phyloP scores from a whole-genome alignment of 2,797 vertebrate genomes.

The Tachyglossus aculeatus region DNA sequence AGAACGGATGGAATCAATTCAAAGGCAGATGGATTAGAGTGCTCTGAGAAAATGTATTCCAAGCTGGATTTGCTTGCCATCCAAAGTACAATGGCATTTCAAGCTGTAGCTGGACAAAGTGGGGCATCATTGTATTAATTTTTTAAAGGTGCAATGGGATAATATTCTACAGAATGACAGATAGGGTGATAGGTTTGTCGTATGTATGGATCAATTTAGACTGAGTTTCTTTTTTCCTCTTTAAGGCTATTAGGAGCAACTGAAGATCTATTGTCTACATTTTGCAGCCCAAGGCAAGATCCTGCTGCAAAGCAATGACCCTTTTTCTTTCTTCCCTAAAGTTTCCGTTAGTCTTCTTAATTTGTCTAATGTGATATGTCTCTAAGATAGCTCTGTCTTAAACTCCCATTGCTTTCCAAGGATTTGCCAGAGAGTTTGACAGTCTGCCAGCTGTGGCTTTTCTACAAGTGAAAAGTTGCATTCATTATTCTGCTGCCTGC shows the following conservation, averaged over 20 bases:
- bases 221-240: slow-evolving; percentile 7
- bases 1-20: neutral
- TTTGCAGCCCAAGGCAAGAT: slow-evolving; percentile 25
- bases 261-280: slow-evolving; percentile 13
- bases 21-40: slow-evolving; percentile 21
- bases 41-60: neutral
- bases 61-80: slow-evolving; percentile 14
- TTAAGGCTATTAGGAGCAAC: neutral
- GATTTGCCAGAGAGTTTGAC: slow-evolving; percentile 37
- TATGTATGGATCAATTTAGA: neutral
- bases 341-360: slow-evolving; percentile 35
- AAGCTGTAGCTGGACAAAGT: slow-evolving; percentile 1
- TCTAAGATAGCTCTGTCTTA: slow-evolving; percentile 43
- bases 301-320: neutral
- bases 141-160: neutral
- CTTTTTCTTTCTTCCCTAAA: slow-evolving; percentile 5
- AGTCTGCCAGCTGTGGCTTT: slow-evolving; percentile 43
- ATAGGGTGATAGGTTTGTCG: neutral
- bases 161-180: neutral
- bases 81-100: slow-evolving; percentile 19
- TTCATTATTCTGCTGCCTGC: slow-evolving; percentile 30
- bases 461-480: slow-evolving; percentile 34
- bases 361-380: slow-evolving; percentile 1
- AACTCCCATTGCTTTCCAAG: slow-evolving; percentile 9
- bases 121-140: slow-evolving; percentile 6